Evolutionary conservation across 2,888 invertebrate genomes (phyloP).

Genomic region (Amiota communis): DNA sequence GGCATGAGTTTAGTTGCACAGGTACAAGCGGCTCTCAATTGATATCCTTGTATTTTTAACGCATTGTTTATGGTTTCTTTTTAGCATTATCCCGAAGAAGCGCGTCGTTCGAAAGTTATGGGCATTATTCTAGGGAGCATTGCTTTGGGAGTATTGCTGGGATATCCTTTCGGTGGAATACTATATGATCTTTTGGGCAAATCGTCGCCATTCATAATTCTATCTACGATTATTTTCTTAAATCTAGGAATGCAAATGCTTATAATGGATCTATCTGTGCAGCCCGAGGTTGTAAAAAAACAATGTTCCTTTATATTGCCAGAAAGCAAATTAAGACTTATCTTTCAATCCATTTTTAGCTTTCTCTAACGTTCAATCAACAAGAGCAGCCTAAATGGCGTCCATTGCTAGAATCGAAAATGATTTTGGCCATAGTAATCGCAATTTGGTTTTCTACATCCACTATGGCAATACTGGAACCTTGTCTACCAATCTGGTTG

Average conservation of each 20-base stretch:
- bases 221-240: conserved; percentile 77
- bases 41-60: not conserved
- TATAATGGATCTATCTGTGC: conserved; percentile 68
- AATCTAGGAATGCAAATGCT: conserved; percentile 72
- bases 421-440: conserved; percentile 78
- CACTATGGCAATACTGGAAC: conserved; percentile 87
- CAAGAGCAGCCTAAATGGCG: conserved; percentile 74
- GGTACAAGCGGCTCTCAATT: conserved; percentile 41
- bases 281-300: conserved; percentile 59
- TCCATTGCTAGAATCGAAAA: conserved; percentile 77
- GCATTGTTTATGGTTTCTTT: not conserved
- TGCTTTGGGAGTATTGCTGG: conserved; percentile 85
- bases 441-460: conserved; percentile 86
- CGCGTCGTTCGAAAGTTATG: conserved; percentile 79
- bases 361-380: conserved; percentile 5
- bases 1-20: conserved; percentile 86
- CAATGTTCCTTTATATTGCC: too few relatives aligned
- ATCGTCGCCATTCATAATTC: conserved; percentile 82
- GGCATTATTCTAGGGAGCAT: conserved; percentile 87
- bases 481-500: conserved; percentile 88
- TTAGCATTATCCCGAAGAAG: conserved; percentile 72
- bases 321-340: not conserved
- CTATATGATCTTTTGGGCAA: conserved; percentile 85
- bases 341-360: not conserved
- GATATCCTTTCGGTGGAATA: conserved; percentile 87